Percentiles rank a stretch among this genome's conserved stretches.
These are phyloP conservation scores for Dysmachus trigonus DNA, from an alignment of 2,888 invertebrate species.

Conservation along the genomic window DNA sequence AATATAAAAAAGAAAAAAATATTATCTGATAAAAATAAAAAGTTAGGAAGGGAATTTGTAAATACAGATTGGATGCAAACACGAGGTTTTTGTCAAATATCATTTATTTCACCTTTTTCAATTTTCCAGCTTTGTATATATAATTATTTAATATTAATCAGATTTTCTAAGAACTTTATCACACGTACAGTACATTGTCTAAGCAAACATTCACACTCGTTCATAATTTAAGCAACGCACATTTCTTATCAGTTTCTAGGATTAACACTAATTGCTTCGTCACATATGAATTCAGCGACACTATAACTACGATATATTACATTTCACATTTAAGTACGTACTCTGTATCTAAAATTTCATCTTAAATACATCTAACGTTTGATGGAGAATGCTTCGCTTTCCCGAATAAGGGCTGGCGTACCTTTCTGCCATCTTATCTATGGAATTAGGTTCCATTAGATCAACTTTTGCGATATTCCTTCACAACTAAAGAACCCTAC, in stretches of 20 bases:
- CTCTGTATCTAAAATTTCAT: constrained; percentile 28
- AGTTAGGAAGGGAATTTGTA: background rate
- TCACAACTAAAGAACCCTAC: background rate
- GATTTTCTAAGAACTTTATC: constrained; percentile 32
- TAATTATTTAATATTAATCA: constrained; percentile 27
- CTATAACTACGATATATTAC: constrained; percentile 18
- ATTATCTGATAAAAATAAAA: background rate
- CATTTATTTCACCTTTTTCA: constrained; percentile 26
- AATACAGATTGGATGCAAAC: background rate
- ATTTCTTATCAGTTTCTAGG: background rate
- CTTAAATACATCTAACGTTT: constrained; percentile 23
- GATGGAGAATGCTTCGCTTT: background rate
- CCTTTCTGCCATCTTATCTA: background rate
- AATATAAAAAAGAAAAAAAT: background rate
- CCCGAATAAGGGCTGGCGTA: background rate
- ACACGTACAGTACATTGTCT: constrained; percentile 27
- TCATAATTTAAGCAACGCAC: background rate
- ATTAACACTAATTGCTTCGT: constrained; percentile 8
- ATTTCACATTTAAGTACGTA: constrained; percentile 21
- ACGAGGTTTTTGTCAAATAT: constrained; percentile 21
- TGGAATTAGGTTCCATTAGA: background rate
- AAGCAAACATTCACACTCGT: constrained; percentile 30
- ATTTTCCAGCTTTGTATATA: constrained; percentile 24
- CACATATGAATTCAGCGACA: background rate
- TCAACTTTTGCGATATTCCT: background rate